Evolutionary conservation across 2,797 vertebrate genomes (phyloP), one percentile per base, ranked within the genome.

Genomic region (Pipistrellus nathusii): DNA sequence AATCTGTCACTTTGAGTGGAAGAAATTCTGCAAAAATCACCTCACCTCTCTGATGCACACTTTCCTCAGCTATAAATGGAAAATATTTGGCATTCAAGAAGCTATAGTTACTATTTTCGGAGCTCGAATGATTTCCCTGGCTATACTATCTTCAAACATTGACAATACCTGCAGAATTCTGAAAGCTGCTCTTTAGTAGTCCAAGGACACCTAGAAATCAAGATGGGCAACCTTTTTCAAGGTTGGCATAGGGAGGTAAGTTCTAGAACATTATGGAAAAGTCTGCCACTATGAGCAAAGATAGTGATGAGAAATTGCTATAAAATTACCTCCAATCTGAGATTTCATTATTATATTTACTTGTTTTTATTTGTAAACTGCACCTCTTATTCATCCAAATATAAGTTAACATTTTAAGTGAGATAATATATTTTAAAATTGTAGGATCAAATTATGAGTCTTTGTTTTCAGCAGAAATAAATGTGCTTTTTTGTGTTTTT

Each of bases 301-400:
- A 23, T 44, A 77, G 13, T 53, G 30, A 41, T 25, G n/a, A 69
- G 77, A 94, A 91, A 85, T 48, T 84, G 5, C 46, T 76, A 7
- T 62, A 88, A 77, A 68, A 68, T 90, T 53, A 80, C 2, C 44
- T 85, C 14, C 2, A 41, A 89, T 32, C 44, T 48, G 12, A 76
- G 62, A 90, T n/a, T 59, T 81, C 38, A 55, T 69, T 59, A 48
- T 72, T 75, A 38, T 51, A 23, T 66, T 68, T 71, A 72, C 4
- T 90, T 81, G 4, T 21, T 85, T 85, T 93, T 92, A 88, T 83
- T 84, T 81, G 17, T 78, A 87, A 78, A 76, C 30, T 93, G 32
- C 5, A 89, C 23, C 44, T 81, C 30, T 85, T 85, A 35, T 38
- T 73, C 41, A 90, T 57, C 35, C 51, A 81, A 72, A 71, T 82